Base-by-base conservation (phyloP, 1,140 invertebrate genomes). In the Ptiloglossa arizonensis region DNA sequence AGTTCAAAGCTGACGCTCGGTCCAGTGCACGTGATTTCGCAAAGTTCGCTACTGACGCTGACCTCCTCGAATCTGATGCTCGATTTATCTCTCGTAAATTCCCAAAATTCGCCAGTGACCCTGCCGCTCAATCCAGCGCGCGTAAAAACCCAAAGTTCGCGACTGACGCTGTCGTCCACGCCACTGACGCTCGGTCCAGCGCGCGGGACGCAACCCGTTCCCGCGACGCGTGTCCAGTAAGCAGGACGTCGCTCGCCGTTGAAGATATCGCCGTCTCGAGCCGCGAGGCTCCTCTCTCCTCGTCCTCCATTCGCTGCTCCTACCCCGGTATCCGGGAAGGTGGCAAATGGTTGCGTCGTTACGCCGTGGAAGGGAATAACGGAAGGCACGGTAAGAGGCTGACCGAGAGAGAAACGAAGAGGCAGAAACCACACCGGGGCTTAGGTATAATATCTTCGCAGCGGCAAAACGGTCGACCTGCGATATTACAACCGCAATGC, bases 401-500 rank as follows among this genome's bases (percentile, higher is more conserved):
- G 56, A 59, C 19, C n/a, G 17, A 38, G 56, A 46, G 70, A 74
- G 62, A 54, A 50, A 69, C 50, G 22, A n/a, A 66, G 60, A 69
- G n/a, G 44, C 17, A 24, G 52, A 56, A 69, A 48, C 59, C 50
- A 74, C 74, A 52, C 66, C 76, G 70, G 67, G 76, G 78, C 86
- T 88, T 85, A 83, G 76, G 81, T 86, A 79, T 86, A 87, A 88
- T 87, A 86, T 86, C 82, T 77, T 78, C 66, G 79, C 79, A 74
- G 41, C 50, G 69, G 70, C 71, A 83, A 83, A 84, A 87, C 70
- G 80, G 71, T 75, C 79, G 73, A 62, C 80, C 80, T 69, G 56
- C 83, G 85, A 87, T 89, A 88, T 89, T 89, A 86, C 87, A 89
- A 89, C 88, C 86, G 88, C 88, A 89, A 87, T 89, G 88, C 80